Evolutionary conservation across 2,888 invertebrate genomes (phyloP).

Genomic region (Tribolium freemani): DNA sequence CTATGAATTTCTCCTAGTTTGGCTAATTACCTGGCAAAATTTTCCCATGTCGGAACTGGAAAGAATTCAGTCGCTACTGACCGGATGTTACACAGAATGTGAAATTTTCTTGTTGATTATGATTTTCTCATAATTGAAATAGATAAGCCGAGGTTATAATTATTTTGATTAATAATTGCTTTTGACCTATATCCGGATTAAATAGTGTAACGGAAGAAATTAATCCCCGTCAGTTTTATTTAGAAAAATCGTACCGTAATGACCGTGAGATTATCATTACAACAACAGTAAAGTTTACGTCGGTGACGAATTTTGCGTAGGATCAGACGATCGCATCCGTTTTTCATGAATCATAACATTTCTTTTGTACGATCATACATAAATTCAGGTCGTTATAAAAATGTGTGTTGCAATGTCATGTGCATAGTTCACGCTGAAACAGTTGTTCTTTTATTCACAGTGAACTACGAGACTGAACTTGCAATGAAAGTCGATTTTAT

Average conservation of each 20-base stretch:
- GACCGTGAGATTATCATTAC: constrained; percentile 23
- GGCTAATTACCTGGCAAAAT: background rate
- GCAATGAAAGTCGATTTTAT: background rate
- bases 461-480: background rate
- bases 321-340: constrained; percentile 27
- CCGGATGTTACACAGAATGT: background rate
- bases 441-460: background rate
- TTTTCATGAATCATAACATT: constrained; percentile 30
- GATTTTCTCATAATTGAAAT: constrained; percentile 5
- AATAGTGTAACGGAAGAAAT: constrained; percentile 12
- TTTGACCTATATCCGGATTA: constrained; percentile 7
- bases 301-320: constrained; percentile 33
- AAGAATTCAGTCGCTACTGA: background rate
- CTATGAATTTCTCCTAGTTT: background rate
- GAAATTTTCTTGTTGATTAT: constrained; percentile 2
- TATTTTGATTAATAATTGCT: constrained; percentile 12
- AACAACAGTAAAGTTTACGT: constrained; percentile 7
- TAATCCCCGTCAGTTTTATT: background rate
- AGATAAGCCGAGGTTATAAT: constrained; percentile 8
- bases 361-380: constrained; percentile 1
- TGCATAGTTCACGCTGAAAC: no score
- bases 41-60: background rate
- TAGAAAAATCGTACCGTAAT: constrained; percentile 10
- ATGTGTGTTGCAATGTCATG: background rate
- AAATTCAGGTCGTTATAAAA: background rate